phyloP scores from a whole-genome alignment of 2,113 vertebrate genomes.

The Pangasianodon gigas region DNA sequence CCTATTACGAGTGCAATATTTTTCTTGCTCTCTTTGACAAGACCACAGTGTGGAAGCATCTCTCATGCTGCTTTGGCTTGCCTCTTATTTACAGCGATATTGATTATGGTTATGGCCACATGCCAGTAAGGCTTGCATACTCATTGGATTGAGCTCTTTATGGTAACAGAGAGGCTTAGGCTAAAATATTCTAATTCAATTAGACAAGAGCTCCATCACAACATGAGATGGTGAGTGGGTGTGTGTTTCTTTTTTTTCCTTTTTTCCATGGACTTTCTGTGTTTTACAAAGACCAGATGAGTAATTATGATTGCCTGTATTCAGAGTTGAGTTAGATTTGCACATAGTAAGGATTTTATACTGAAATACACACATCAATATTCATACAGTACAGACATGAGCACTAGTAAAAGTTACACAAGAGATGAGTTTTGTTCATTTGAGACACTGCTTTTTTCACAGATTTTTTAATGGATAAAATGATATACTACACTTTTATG shows the following conservation, averaged over 20 bases:
- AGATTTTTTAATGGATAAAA: neutral
- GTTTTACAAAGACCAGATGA: neutral
- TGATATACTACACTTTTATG: neutral
- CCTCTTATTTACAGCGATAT: conserved; percentile 64
- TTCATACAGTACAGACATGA: neutral
- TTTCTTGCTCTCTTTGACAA: conserved; percentile 14
- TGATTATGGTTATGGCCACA: conserved; percentile 62
- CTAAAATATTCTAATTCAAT: conserved; percentile 45
- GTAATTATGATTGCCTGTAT: neutral
- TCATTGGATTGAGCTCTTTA: conserved; percentile 43
- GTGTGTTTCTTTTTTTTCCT: neutral
- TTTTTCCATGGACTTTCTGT: neutral
- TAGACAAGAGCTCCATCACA: conserved; percentile 34
- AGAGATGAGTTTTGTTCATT: neutral
- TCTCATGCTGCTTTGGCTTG: conserved; percentile 52
- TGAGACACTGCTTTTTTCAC: neutral
- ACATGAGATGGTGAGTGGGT: neutral
- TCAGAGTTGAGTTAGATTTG: neutral
- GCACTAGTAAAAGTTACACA: neutral
- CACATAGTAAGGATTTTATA: neutral
- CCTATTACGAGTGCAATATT: conserved; percentile 3
- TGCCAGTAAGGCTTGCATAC: conserved; percentile 39
- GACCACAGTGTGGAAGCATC: conserved; percentile 1
- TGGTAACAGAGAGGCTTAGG: conserved; percentile 29
- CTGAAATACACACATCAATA: neutral